Percentiles rank a stretch among this genome's conserved stretches.
phyloP scores from a whole-genome alignment of 2,797 vertebrate genomes.

The Phalanger gymnotis region DNA sequence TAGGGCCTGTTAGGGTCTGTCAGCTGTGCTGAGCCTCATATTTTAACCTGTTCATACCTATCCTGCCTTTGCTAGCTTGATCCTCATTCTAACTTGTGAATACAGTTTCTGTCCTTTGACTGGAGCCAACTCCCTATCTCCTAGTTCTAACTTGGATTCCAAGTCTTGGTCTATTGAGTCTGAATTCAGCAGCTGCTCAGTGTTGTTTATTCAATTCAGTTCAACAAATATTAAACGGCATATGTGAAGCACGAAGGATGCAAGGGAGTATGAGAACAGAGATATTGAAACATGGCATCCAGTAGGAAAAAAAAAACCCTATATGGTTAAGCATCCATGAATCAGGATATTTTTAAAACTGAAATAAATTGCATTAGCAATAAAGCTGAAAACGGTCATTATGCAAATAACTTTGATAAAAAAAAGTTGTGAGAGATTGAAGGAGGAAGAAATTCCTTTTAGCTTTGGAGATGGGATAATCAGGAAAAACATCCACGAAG shows the following conservation, averaged over 20 bases:
- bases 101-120: neutral
- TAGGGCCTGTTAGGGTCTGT: neutral
- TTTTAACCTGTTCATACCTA: neutral
- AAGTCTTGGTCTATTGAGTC: neutral
- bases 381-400: conserved; percentile 1
- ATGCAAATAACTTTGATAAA: neutral
- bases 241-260: neutral
- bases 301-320: conserved; percentile 2
- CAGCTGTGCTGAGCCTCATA: neutral
- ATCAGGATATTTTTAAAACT: conserved; percentile 20
- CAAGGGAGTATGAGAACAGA: neutral
- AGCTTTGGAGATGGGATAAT: neutral
- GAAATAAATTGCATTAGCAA: conserved; percentile 10
- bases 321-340: neutral
- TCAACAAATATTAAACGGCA: neutral
- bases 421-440: neutral
- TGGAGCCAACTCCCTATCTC: neutral
- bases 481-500: neutral
- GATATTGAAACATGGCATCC: neutral
- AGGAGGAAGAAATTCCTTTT: neutral
- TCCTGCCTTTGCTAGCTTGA: neutral
- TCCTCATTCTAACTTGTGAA: neutral
- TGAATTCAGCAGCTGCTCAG: neutral
- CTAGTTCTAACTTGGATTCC: neutral
- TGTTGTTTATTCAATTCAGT: neutral